These are phyloP conservation scores for Xiphorhynchus elegans DNA, from an alignment of 2,113 vertebrate species.

Conservation along the genomic window DNA sequence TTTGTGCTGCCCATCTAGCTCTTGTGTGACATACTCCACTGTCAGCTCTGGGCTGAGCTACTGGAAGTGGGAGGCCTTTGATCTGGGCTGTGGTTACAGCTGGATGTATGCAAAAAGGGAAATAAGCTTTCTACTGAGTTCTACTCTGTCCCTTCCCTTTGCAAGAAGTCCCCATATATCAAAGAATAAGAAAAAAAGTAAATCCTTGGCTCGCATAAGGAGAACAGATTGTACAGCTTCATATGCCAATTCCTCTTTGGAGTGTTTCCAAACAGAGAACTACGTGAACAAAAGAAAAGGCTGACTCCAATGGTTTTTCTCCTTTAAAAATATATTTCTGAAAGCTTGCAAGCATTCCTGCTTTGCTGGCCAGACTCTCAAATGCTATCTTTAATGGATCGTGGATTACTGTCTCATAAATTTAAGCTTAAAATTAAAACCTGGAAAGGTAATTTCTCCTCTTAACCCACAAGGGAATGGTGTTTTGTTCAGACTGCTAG, in stretches of 20 bases:
- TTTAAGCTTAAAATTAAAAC: slow-evolving; percentile 48
- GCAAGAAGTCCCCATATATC: background rate
- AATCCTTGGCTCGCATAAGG: background rate
- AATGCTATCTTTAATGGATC: slow-evolving; percentile 13
- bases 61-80: background rate
- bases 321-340: background rate
- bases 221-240: slow-evolving; percentile 4
- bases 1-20: background rate
- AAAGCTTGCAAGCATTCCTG: background rate
- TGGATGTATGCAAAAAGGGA: background rate
- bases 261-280: background rate
- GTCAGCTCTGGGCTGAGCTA: background rate
- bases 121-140: background rate
- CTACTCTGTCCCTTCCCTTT: background rate
- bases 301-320: background rate
- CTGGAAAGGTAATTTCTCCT: slow-evolving; percentile 26
- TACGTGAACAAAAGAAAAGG: background rate
- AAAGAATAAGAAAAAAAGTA: background rate
- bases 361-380: background rate
- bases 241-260: background rate
- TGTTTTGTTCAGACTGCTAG: background rate
- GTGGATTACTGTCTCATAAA: slow-evolving; percentile 30
- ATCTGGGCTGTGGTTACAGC: background rate
- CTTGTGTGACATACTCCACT: fast-evolving
- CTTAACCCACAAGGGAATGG: background rate